phyloP scores from a whole-genome alignment of 2,888 invertebrate species.

The Drosophila borborema region DNA sequence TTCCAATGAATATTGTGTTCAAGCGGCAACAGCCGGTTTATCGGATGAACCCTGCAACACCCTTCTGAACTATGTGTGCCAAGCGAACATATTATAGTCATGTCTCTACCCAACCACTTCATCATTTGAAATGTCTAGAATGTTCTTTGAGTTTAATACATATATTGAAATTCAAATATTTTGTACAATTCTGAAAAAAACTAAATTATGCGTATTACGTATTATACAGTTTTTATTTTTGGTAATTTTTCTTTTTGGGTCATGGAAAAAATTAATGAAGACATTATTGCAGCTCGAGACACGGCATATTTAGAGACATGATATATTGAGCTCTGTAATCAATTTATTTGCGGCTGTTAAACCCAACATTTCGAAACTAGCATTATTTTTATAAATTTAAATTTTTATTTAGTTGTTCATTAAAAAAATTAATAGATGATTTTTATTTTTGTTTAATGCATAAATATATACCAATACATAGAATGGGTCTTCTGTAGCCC shows the following conservation, averaged over 20 bases:
- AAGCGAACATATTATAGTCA: slow-evolving; percentile 23
- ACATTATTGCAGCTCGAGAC: background rate
- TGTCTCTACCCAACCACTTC: background rate
- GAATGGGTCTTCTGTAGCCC: too few relatives aligned
- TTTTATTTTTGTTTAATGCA: too few relatives aligned
- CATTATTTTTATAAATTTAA: too few relatives aligned
- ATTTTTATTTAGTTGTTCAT: too few relatives aligned
- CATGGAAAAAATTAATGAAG: background rate
- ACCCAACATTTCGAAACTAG: too few relatives aligned
- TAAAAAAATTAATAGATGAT: too few relatives aligned
- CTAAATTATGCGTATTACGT: background rate
- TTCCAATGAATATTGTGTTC: slow-evolving; percentile 16
- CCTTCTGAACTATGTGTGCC: slow-evolving; percentile 23
- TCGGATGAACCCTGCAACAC: slow-evolving; percentile 1
- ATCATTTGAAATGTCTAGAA: background rate
- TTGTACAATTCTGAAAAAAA: background rate
- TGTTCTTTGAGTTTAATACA: too few relatives aligned
- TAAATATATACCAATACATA: too few relatives aligned
- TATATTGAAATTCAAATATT: background rate
- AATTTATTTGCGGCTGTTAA: too few relatives aligned
- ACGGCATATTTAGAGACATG: background rate
- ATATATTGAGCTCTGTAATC: too few relatives aligned
- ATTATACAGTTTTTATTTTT: background rate
- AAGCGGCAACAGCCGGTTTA: background rate
- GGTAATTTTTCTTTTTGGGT: background rate